A percentile compares a stretch with the other conserved stretches of the same genome.
phyloP scores from a whole-genome alignment of 2,888 invertebrate species.

The Schizotus pectinicornis region DNA sequence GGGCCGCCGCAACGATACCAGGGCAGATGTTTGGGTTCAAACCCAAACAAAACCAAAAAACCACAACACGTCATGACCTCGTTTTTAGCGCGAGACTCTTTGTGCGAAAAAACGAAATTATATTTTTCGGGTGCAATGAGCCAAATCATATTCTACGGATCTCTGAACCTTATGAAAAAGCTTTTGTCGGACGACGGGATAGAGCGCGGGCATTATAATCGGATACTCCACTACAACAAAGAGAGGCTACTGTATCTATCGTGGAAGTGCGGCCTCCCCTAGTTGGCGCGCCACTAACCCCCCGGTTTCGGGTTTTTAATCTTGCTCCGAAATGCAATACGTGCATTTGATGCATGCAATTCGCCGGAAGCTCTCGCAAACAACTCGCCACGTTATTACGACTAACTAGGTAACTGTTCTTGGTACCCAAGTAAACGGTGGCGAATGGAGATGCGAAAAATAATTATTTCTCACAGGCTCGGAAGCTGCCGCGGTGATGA shows the following conservation, averaged over 20 bases:
- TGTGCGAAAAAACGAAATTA: constrained; percentile 50
- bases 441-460: neutral
- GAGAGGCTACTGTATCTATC: constrained; percentile 48
- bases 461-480: constrained; percentile 11
- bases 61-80: constrained; percentile 37
- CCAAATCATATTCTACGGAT: constrained; percentile 58
- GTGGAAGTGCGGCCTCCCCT: constrained; percentile 12
- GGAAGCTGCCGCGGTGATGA: constrained; percentile 5
- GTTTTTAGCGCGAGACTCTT: constrained; percentile 34
- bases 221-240: constrained; percentile 53
- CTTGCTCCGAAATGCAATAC: constrained; percentile 18
- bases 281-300: constrained; percentile 12
- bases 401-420: neutral
- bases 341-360: constrained; percentile 16
- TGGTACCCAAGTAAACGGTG: neutral
- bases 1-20: constrained; percentile 1
- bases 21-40: constrained; percentile 22
- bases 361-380: neutral
- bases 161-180: constrained; percentile 54
- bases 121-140: constrained; percentile 58
- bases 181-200: constrained; percentile 45
- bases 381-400: neutral
- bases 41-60: constrained; percentile 32
- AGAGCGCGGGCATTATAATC: constrained; percentile 52
- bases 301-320: constrained; percentile 24